These are phyloP conservation scores for Pantelozetes paolii DNA, from an alignment of 2,888 invertebrate genomes.

Conservation along the genomic window DNA sequence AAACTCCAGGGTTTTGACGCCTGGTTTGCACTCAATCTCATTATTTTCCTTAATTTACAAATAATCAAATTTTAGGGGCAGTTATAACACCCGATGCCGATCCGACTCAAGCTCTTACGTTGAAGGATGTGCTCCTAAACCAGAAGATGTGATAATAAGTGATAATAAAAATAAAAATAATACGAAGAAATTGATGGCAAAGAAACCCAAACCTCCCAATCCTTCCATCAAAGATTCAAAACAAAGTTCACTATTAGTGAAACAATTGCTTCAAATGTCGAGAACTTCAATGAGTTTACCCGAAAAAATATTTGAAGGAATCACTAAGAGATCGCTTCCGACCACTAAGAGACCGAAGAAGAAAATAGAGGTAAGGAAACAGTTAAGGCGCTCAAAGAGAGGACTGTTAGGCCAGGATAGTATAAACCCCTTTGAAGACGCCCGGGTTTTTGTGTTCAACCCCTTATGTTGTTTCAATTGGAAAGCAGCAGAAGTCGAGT, in stretches of 20 bases:
- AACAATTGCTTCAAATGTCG: conserved; percentile 17
- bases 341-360: neutral
- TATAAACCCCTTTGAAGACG: conserved; percentile 26
- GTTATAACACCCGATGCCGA: conserved; percentile 18
- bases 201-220: neutral
- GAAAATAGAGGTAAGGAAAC: neutral
- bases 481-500: conserved; percentile 25
- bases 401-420: conserved; percentile 30
- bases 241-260: neutral
- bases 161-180: too few relatives aligned
- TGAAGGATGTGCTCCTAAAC: neutral
- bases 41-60: neutral
- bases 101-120: conserved; percentile 6
- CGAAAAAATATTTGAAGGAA: neutral
- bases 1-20: conserved; percentile 24
- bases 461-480: conserved; percentile 25
- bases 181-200: neutral
- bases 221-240: neutral
- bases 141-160: neutral
- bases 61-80: neutral
- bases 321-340: neutral
- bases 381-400: neutral
- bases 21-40: conserved; percentile 6
- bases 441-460: conserved; percentile 15
- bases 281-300: neutral